phyloP scores from a whole-genome alignment of 2,888 invertebrate genomes.

The Beris chalybata region DNA sequence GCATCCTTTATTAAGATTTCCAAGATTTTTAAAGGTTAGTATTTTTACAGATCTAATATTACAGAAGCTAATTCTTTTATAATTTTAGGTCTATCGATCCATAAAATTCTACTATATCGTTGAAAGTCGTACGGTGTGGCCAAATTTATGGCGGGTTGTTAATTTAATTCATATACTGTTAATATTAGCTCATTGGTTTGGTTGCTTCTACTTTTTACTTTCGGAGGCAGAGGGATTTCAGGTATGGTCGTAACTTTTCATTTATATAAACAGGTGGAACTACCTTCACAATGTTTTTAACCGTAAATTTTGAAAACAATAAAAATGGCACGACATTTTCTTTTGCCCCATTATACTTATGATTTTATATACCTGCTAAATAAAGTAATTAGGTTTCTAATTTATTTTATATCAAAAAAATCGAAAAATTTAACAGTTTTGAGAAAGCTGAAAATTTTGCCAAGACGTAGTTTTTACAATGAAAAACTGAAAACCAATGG shows the following conservation, averaged over 20 bases:
- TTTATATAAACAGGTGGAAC: too few species aligned
- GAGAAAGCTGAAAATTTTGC: too few species aligned
- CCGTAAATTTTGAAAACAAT: too few species aligned
- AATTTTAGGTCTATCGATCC: slow-evolving; percentile 80
- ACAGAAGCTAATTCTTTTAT: slow-evolving; percentile 7
- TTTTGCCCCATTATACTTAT: too few species aligned
- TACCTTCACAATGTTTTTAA: too few species aligned
- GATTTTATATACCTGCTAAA: too few species aligned
- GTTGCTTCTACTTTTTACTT: slow-evolving; percentile 93
- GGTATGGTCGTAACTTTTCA: slow-evolving; percentile 52
- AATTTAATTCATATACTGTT: slow-evolving; percentile 93
- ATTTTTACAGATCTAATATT: background rate
- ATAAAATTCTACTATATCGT: slow-evolving; percentile 95
- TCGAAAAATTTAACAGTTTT: too few species aligned
- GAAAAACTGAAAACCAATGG: too few species aligned
- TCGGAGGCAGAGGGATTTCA: slow-evolving; percentile 88
- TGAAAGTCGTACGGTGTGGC: slow-evolving; percentile 93
- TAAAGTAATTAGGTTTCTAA: too few species aligned
- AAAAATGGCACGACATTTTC: too few species aligned
- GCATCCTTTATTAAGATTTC: slow-evolving; percentile 86
- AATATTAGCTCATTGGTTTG: slow-evolving; percentile 96
- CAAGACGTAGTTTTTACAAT: too few species aligned
- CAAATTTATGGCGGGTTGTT: slow-evolving; percentile 93
- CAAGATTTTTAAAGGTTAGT: slow-evolving; percentile 79
- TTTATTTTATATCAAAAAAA: too few species aligned